A percentile compares a stretch with the other conserved stretches of the same genome.
Evolutionary conservation across 2,888 invertebrate species (phyloP).

Genomic region (Lepidochrysops patricia): DNA sequence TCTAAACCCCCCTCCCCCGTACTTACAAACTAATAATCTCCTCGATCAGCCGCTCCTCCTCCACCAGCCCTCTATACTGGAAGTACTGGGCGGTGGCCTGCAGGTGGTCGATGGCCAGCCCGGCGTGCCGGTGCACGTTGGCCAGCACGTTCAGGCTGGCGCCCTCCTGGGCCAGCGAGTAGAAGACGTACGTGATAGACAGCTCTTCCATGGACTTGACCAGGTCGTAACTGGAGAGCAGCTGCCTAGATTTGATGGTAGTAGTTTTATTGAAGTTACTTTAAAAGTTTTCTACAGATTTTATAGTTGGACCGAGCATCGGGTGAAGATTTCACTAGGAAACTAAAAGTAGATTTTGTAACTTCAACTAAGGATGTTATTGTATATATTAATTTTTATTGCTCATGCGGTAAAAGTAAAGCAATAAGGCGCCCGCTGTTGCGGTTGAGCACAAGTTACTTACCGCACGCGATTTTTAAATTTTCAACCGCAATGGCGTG

Average conservation of each 20-base stretch:
- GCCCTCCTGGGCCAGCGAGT: neutral
- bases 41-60: neutral
- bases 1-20: too few relatives aligned
- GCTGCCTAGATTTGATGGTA: constrained; percentile 44
- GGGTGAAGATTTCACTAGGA: too few relatives aligned
- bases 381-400: too few relatives aligned
- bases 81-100: neutral
- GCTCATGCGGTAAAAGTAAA: too few relatives aligned
- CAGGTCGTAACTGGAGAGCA: constrained; percentile 47
- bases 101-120: neutral
- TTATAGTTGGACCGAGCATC: too few relatives aligned
- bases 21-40: neutral
- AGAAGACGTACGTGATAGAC: constrained; percentile 26
- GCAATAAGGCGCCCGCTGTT: too few relatives aligned
- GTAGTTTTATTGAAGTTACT: too few relatives aligned
- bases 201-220: constrained; percentile 44
- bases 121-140: neutral
- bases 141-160: neutral
- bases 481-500: too few relatives aligned
- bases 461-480: too few relatives aligned
- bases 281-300: neutral
- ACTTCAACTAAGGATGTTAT: too few relatives aligned
- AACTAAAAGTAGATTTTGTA: too few relatives aligned
- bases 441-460: too few relatives aligned
- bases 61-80: neutral